Base-by-base conservation (phyloP, 2,113 vertebrate genomes). In the Myiozetetes cayanensis region DNA sequence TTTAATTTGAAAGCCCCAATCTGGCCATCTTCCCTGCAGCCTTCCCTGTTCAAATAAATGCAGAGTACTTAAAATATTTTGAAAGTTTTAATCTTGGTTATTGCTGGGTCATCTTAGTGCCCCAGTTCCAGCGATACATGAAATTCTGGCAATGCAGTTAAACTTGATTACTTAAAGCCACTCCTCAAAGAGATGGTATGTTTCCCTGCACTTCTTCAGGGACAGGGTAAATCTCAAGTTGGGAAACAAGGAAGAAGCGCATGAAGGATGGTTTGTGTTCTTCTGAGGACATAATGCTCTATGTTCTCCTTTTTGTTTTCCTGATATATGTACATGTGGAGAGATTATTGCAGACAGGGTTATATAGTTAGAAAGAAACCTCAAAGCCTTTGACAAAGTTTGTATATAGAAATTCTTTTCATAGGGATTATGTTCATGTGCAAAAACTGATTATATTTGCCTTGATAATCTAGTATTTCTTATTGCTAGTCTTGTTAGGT, bases 1-100 rank as follows among this genome's bases (percentile, higher is more conserved):
- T 49, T 91, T 83, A 61, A 70, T 82, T 49, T 87, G 67, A 83
- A 95, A 76, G 76, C 39, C 31, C 30, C 17, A 8, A 10, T 46
- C 46, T 83, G 58, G 35, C 67, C 0, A 1, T 0, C 2, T 85
- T 80, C 24, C 56, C 47, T 39, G n/a, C 62, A 1, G 0, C 37
- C 66, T 85, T 53, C 30, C 39, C 58, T 56, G 6, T 61, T 76
- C 49, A 90, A 63, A 58, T 87, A 74, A 87, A 87, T 85, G 82
- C 47, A 44, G 28, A 72, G 72, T 50, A 41, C 62, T 92, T 75
- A 31, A 81, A 84, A 39, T 90, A 71, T 35, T 47, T 50, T 6
- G 61, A 52, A 78, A 65, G 31, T 93, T 87, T 61, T 83, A 43
- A 70, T 56, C 17, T 72, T 67, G 49, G 33, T 28, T 80, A 18